Percentiles rank a stretch among this genome's conserved stretches.
phyloP scores from a whole-genome alignment of 23 tunicate species.

The Oikopleura vanhoeffeni region DNA sequence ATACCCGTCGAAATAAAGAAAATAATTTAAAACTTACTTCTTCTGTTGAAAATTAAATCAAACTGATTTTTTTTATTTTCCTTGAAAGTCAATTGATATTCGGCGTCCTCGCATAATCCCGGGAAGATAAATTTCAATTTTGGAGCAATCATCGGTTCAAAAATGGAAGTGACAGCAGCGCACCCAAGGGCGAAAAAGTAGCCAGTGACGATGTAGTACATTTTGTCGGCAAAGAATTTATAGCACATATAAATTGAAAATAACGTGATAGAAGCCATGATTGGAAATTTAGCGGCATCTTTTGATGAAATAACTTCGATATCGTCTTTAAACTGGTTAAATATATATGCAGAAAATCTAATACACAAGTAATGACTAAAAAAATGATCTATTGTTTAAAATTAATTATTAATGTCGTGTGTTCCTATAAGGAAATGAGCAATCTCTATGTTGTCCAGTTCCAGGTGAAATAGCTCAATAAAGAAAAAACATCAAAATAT shows the following conservation, averaged over 20 bases:
- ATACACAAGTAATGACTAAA: no score
- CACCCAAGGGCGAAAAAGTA: background rate
- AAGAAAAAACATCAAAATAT: no score
- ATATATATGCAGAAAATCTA: no score
- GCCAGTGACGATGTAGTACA: background rate
- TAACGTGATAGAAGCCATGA: conserved; percentile 52
- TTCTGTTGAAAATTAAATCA: background rate
- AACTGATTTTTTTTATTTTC: background rate
- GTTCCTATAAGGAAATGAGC: no score
- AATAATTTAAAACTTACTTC: no score
- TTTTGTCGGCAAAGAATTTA: conserved; percentile 16
- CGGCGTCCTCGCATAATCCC: background rate
- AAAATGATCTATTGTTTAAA: no score
- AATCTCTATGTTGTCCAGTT: no score
- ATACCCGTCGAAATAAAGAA: no score
- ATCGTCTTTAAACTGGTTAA: conserved; percentile 27
- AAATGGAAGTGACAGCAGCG: background rate
- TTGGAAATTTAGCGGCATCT: conserved; percentile 76
- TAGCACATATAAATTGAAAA: conserved; percentile 54
- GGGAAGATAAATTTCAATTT: background rate
- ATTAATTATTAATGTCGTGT: no score
- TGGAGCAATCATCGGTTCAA: background rate
- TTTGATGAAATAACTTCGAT: conserved; percentile 47
- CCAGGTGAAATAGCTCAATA: no score
- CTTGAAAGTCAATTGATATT: background rate